These are phyloP conservation scores for Phlogophora meticulosa DNA, from an alignment of 2,888 invertebrate genomes.

Conservation along the genomic window DNA sequence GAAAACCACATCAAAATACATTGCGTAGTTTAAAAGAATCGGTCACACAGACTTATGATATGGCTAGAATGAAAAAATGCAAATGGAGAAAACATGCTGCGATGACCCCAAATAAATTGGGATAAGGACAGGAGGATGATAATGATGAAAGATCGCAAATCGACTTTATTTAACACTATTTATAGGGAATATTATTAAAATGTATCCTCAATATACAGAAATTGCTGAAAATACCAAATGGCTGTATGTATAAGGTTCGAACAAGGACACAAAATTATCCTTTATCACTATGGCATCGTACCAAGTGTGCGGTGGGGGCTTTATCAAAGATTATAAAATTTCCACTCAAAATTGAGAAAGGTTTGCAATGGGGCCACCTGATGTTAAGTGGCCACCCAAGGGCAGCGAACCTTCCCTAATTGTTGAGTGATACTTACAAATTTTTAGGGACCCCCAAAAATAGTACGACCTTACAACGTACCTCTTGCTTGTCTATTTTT, in stretches of 20 bases:
- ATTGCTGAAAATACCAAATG: constrained; percentile 19
- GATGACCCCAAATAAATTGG: no score
- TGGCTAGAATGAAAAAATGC: no score
- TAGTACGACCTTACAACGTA: constrained; percentile 27
- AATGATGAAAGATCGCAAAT: no score
- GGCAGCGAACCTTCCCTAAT: constrained; percentile 47
- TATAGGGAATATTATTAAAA: background rate
- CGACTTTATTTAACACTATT: no score
- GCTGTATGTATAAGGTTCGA: constrained; percentile 24
- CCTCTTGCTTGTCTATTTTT: constrained; percentile 33
- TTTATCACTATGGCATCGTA: constrained; percentile 40
- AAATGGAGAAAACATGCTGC: no score
- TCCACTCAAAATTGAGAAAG: constrained; percentile 47
- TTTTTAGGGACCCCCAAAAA: constrained; percentile 32
- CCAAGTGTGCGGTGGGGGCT: constrained; percentile 27
- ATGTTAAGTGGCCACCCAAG: constrained; percentile 44
- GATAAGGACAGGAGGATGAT: no score
- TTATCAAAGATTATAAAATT: constrained; percentile 57
- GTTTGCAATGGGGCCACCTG: constrained; percentile 55
- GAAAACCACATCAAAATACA: no score
- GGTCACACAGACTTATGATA: no score
- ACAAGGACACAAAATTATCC: constrained; percentile 25
- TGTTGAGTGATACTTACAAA: constrained; percentile 42
- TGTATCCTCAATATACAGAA: constrained; percentile 9
- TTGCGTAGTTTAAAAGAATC: no score